These are phyloP conservation scores for Meles meles DNA, from an alignment of 2,113 vertebrate genomes.

Conservation along the genomic window DNA sequence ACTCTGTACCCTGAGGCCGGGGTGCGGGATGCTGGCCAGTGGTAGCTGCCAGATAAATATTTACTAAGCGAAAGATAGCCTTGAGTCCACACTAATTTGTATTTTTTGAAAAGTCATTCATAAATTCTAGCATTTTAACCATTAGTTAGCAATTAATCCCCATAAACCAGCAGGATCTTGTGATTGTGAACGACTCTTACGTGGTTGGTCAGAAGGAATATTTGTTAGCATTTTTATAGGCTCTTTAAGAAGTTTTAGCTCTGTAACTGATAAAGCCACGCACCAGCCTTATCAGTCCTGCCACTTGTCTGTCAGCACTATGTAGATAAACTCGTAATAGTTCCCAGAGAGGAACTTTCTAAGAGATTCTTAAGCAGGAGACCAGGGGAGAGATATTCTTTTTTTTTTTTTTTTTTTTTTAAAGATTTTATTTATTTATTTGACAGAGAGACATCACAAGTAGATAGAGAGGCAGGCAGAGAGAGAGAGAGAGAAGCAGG, in stretches of 20 bases:
- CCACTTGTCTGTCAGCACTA: neutral
- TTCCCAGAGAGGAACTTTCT: neutral
- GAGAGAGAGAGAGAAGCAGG: no score
- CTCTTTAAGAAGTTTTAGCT: neutral
- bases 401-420: no score
- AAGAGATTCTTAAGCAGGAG: neutral
- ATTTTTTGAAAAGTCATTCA: constrained; percentile 35
- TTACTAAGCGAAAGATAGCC: neutral
- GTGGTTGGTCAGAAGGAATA: neutral
- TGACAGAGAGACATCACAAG: no score
- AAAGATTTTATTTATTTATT: no score
- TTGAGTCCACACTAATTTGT: neutral
- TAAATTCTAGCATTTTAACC: constrained; percentile 20
- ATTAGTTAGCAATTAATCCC: constrained; percentile 8
- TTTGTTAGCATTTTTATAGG: neutral
- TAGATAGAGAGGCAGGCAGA: no score
- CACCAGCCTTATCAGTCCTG: neutral
- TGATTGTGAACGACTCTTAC: neutral
- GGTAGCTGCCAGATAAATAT: constrained; percentile 10
- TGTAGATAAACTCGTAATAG: neutral
- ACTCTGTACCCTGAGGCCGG: neutral
- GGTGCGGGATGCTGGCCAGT: neutral
- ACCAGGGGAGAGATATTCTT: neutral
- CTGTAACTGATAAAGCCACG: neutral
- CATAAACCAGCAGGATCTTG: neutral